Conservation (phyloP, 2,113 vertebrate species). For the mouse (Mus musculus) region GRCm39 chr6:103128001-103128500, state of each 20-base stretch:
- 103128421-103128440: background rate
- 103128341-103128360: background rate
- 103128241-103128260: slow-evolving; percentile 1
- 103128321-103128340: background rate
- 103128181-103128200: background rate
- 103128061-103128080: too few species aligned
- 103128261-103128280: background rate
- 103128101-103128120: background rate
- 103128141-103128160: background rate
- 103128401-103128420: background rate
- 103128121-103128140: slow-evolving; percentile 4
- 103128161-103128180: slow-evolving; percentile 4
- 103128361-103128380: background rate
- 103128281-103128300: background rate
- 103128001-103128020: too few species aligned
- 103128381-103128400: background rate
- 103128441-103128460: background rate
- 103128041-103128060: too few species aligned
- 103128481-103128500: background rate
- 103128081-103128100: too few species aligned
- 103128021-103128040: too few species aligned
- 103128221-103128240: slow-evolving; percentile 17
- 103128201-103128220: background rate
- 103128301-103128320: background rate
- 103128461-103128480: background rate